Evolutionary conservation across 2,113 vertebrate genomes (phyloP), one percentile per base, ranked within the genome.

Genomic region (Megalops atlanticus): DNA sequence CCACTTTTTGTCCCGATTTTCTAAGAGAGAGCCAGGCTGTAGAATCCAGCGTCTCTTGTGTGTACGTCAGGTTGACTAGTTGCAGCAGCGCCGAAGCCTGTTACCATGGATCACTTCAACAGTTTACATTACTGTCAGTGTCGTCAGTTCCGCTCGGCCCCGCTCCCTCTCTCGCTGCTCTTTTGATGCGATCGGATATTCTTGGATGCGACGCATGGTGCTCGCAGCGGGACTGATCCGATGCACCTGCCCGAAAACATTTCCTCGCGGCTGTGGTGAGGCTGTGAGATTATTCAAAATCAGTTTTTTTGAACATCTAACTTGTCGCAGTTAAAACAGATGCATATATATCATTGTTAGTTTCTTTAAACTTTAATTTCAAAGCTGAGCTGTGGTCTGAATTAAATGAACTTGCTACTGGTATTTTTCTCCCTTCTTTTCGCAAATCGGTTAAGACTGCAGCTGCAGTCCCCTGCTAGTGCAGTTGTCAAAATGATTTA

Each of bases 81-180:
- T 86, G 81, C 86, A 85, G 83, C 85, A 88, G 86, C 81, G 85
- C 81, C 82, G 39, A 70, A 82, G 81, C 83, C 90, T 94, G 94
- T 95, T 94, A 90, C 94, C 94, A 95, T 94, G 94, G 94, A 92
- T 92, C 92, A 86, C 89, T 86, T 92, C 92, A 93, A 94, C 93
- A 92, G 81, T 92, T 88, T 81, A 85, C 90, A 92, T 87, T 91
- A 89, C 90, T 84, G 39, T 15, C 80, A 14, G 35, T 87, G 84
- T 84, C 87, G 88, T 89, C 86, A 89, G 77, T 84, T 85, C 84
- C 87, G 82, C 74, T 70, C 76, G 16, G 15, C n/a, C 40, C 71
- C 24, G 18, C 40, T 21, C 27, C 68, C 41, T 38, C 31, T 35
- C n/a, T 72, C 15, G 33, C 36, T 72, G 68, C 5, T 15, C 40